A percentile compares a stretch with the other conserved stretches of the same genome.
Conservation (phyloP, 2,797 vertebrate genomes). For the Chromobotia macracanthus region DNA sequence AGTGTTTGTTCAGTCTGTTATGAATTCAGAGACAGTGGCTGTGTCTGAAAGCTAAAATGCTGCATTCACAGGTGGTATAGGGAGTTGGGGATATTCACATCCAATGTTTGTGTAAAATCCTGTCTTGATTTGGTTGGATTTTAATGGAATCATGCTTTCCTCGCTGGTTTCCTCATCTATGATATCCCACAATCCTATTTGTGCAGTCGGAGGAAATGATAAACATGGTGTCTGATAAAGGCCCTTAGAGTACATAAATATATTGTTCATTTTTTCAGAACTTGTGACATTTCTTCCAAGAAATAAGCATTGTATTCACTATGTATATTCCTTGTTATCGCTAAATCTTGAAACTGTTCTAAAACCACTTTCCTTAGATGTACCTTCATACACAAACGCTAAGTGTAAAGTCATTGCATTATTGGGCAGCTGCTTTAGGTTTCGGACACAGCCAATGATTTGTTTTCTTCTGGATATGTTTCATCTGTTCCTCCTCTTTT, state of each 20-base stretch:
- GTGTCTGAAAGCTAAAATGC: not conserved
- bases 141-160: not conserved
- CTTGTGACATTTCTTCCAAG: not conserved
- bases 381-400: not conserved
- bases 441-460: not conserved
- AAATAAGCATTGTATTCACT: not conserved
- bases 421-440: not conserved
- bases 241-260: not conserved
- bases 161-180: not conserved
- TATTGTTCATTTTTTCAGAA: not conserved
- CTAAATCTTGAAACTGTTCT: not conserved
- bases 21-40: conserved; percentile 38
- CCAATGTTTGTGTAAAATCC: not conserved
- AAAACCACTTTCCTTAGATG: not conserved
- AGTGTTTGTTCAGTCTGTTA: conserved; percentile 43
- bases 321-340: not conserved
- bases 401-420: not conserved
- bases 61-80: not conserved
- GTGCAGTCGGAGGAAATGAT: not conserved
- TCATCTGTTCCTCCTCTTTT: not conserved
- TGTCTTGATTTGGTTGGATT: not conserved
- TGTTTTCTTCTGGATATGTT: not conserved
- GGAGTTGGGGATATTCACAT: not conserved
- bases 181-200: conserved; percentile 4
- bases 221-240: not conserved